Evolutionary conservation across 2,797 vertebrate genomes (phyloP).

Genomic region (Poecilia gillii): DNA sequence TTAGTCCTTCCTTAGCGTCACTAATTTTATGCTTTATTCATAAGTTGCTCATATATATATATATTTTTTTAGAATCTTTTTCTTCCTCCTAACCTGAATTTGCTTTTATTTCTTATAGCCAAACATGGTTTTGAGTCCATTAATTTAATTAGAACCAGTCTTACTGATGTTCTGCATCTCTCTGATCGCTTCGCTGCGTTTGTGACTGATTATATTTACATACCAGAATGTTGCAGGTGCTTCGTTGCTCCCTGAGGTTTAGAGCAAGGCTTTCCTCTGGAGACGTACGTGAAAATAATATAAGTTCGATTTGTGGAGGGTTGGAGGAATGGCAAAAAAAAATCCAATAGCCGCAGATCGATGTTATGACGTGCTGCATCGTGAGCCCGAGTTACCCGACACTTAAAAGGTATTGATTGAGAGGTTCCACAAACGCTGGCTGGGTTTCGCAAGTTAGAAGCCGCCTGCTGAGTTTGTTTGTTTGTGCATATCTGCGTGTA

Average conservation of each 20-base stretch:
- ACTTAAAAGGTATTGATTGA: conserved; percentile 46
- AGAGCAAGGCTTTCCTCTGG: conserved; percentile 5
- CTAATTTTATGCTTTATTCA: not conserved
- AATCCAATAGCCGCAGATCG: conserved; percentile 23
- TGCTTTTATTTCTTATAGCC: not conserved
- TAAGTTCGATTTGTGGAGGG: not conserved
- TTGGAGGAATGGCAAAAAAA: not conserved
- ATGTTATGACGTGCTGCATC: conserved; percentile 26
- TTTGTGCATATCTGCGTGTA: conserved; percentile 1
- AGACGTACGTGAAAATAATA: conserved; percentile 30
- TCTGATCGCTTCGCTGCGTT: conserved; percentile 7
- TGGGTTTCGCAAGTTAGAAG: conserved; percentile 13
- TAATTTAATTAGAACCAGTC: not conserved
- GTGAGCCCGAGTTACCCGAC: conserved; percentile 29
- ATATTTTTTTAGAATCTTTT: not conserved
- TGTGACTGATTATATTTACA: conserved; percentile 22
- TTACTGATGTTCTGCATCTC: not conserved
- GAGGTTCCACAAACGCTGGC: conserved; percentile 5
- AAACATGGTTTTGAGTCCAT: not conserved
- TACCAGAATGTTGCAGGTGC: conserved; percentile 17
- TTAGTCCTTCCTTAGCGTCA: not conserved
- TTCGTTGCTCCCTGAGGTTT: not conserved
- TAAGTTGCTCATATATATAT: not conserved
- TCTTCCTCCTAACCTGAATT: not conserved
- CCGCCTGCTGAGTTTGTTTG: conserved; percentile 10